Conservation (phyloP, 1,140 invertebrate genomes). For the Ceratosolen fusciceps region DNA sequence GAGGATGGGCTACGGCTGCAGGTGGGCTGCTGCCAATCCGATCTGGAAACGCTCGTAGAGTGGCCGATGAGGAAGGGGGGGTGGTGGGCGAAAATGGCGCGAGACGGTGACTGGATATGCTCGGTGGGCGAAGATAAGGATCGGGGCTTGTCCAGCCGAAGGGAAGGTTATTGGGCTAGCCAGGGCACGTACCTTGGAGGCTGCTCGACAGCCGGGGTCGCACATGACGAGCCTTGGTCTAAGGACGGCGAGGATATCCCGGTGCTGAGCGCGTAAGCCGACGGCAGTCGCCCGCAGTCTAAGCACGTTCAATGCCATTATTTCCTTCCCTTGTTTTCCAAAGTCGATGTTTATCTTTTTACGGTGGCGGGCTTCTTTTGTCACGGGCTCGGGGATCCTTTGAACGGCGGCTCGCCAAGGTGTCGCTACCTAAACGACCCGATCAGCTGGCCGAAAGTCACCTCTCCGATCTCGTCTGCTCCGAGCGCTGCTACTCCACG, state of each 20-base stretch:
- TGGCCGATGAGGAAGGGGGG: neutral
- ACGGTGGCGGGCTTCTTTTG: neutral
- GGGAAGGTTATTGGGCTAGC: neutral
- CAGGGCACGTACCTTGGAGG: constrained; percentile 12
- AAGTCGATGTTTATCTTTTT: neutral
- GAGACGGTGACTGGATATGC: too few relatives aligned
- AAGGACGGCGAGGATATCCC: constrained; percentile 9
- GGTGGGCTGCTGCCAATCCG: too few relatives aligned
- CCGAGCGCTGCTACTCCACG: neutral
- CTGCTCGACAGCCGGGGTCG: constrained; percentile 11
- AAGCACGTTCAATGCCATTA: constrained; percentile 28
- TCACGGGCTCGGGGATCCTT: neutral
- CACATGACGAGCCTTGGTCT: constrained; percentile 34
- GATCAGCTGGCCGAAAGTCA: constrained; percentile 17
- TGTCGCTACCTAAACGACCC: neutral
- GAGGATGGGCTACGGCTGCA: too few relatives aligned
- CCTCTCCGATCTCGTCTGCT: neutral
- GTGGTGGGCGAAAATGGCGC: too few relatives aligned
- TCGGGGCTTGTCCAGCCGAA: neutral
- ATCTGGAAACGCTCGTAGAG: neutral
- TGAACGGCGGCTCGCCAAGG: neutral
- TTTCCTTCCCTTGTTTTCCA: neutral
- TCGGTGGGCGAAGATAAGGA: too few relatives aligned
- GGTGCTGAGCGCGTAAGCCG: neutral
- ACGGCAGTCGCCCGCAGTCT: constrained; percentile 1